phyloP scores from a whole-genome alignment of 2,888 invertebrate genomes.

The Branchipolynoe longqiensis region DNA sequence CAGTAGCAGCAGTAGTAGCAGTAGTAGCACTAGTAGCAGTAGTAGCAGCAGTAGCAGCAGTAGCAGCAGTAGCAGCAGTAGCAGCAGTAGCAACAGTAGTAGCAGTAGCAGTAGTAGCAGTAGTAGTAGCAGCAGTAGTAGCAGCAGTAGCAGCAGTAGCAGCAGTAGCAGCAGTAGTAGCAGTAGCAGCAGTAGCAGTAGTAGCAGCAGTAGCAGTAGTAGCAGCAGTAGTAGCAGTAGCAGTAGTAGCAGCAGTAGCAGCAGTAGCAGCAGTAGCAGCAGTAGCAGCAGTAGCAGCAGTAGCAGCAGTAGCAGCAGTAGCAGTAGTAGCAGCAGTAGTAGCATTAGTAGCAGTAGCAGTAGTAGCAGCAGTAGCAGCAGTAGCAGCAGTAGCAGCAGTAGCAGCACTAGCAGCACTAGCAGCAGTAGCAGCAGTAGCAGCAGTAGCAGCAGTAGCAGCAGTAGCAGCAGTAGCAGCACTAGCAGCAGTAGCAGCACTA shows the following conservation, averaged over 20 bases:
- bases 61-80: background rate
- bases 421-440: background rate
- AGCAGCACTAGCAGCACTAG: background rate
- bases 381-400: background rate
- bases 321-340: background rate
- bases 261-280: background rate
- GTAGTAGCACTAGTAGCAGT: background rate
- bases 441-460: background rate
- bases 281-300: background rate
- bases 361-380: slow-evolving; percentile 34
- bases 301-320: background rate
- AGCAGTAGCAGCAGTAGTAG: background rate
- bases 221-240: slow-evolving; percentile 49
- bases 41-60: background rate
- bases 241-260: slow-evolving; percentile 16
- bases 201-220: slow-evolving; percentile 12
- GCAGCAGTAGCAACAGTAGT: background rate
- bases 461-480: slow-evolving; percentile 20
- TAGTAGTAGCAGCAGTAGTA: background rate
- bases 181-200: background rate
- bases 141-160: background rate
- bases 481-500: slow-evolving; percentile 28
- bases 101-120: slow-evolving; percentile 19
- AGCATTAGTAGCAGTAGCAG: slow-evolving; percentile 40
- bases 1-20: background rate